Evolutionary conservation across 2,888 invertebrate species (phyloP), one percentile per base, ranked within the genome.

Genomic region (Sarcophaga variegata): DNA sequence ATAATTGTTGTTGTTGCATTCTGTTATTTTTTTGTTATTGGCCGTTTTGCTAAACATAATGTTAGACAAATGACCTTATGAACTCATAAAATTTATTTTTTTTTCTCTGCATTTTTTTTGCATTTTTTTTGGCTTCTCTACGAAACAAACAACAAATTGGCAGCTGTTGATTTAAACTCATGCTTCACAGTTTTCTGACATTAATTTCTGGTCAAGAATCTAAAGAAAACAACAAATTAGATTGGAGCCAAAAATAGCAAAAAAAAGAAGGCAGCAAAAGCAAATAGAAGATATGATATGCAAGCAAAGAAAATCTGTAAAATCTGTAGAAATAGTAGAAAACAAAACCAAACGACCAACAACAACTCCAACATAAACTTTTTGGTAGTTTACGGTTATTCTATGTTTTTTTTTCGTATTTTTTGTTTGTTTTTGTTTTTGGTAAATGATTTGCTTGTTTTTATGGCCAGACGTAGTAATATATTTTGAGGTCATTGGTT

Each of bases 401-500:
- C 67, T 76, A 22, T 45, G 62, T 8, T 37, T 37, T 10, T 37
- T 37, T 2, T 6, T 37, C 1, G 37, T 37, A 8, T 37, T 6
- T 37, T 37, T 37, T 37, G 6, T 37, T 37, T 45, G n/a, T 37
- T 37, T 8, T 37, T 45, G 22, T 74, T 80, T 81, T 81, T 47
- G 60, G 63, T 37, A 49, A 62, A 27, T 66, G 47, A 37, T 17
- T 69, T 60, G 70, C 75, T 81, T 47, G 70, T 85, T 86, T 87
- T 84, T 87, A 76, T 82, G 87, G 60, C 81, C 84, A 87, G 91
- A 91, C 91, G 89, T 91, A 90, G 92, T 91, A 90, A 92, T 91
- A 92, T 91, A 92, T 90, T 91, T 91, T 91, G 91, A 91, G 92
- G 91, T 92, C 91, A 91, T 76, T 87, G 75, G 66, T 79, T 86